phyloP scores from a whole-genome alignment of 2,797 vertebrate species.

The Dromococcyx pavoninus region DNA sequence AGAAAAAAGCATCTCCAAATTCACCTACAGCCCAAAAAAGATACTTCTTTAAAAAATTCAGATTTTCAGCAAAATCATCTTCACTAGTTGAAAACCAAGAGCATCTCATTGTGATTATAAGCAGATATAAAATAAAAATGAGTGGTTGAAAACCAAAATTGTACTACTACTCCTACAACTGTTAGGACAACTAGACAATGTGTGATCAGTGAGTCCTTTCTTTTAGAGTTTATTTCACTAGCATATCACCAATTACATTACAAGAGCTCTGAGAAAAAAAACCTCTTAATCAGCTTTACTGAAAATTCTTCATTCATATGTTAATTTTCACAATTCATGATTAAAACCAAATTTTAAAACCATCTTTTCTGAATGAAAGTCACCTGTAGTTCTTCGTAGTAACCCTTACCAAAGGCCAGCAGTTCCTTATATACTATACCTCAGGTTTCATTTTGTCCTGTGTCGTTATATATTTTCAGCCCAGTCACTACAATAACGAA shows the following conservation, averaged over 20 bases:
- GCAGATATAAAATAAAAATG: not conserved
- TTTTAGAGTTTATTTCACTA: not conserved
- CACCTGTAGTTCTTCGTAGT: not conserved
- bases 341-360: too few species aligned
- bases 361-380: not conserved
- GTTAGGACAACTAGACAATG: not conserved
- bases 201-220: not conserved
- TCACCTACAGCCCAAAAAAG: not conserved
- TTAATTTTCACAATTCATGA: not conserved
- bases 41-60: not conserved
- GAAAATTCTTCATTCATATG: not conserved
- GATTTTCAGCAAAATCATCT: not conserved
- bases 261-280: not conserved
- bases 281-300: not conserved
- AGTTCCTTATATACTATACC: not conserved
- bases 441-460: not conserved
- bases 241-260: not conserved
- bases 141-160: not conserved
- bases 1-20: not conserved
- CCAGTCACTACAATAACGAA: not conserved
- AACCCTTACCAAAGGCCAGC: not conserved
- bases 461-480: not conserved
- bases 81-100: not conserved
- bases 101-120: not conserved
- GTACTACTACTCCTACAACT: not conserved